Percentiles rank a stretch among this genome's conserved stretches.
Evolutionary conservation across 2,888 invertebrate genomes (phyloP).

Genomic region (Drosophila kuntzei): DNA sequence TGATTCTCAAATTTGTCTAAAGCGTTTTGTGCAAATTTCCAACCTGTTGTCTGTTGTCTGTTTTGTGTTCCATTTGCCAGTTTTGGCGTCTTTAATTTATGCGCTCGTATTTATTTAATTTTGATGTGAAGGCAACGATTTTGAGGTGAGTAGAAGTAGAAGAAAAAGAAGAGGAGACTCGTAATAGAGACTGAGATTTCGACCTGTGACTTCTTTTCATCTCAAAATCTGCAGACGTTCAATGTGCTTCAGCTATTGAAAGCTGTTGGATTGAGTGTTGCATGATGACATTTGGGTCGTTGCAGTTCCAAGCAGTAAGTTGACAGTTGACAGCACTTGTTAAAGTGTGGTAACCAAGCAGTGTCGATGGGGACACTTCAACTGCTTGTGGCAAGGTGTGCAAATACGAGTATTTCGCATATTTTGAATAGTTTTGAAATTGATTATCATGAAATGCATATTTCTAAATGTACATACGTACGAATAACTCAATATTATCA

Average conservation of each 20-base stretch:
- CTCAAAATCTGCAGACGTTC: conserved; percentile 31
- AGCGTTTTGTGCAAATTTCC: conserved; percentile 77
- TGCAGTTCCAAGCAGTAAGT: conserved; percentile 17
- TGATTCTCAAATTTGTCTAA: conserved; percentile 79
- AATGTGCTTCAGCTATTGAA: conserved; percentile 48
- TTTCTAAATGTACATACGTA: no score
- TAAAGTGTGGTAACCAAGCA: conserved; percentile 10
- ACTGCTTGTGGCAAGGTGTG: conserved; percentile 13
- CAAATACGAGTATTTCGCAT: conserved; percentile 6
- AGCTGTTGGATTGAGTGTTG: conserved; percentile 47
- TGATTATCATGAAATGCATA: background rate
- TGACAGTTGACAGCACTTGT: conserved; percentile 12
- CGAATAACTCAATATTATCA: background rate
- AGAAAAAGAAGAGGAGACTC: background rate
- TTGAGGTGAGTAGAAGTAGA: background rate
- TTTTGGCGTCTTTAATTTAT: conserved; percentile 62
- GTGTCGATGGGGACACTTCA: conserved; percentile 6
- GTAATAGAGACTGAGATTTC: background rate
- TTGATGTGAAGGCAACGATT: conserved; percentile 51
- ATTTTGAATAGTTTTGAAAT: background rate
- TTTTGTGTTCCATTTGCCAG: conserved; percentile 19
- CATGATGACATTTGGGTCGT: conserved; percentile 54
- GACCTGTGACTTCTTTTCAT: conserved; percentile 3
- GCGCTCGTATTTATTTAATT: conserved; percentile 74
- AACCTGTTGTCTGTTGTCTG: background rate